Percentiles rank a stretch among this genome's conserved stretches.
Evolutionary conservation across 2,797 vertebrate species (phyloP).

Genomic region (Natrix natrix): DNA sequence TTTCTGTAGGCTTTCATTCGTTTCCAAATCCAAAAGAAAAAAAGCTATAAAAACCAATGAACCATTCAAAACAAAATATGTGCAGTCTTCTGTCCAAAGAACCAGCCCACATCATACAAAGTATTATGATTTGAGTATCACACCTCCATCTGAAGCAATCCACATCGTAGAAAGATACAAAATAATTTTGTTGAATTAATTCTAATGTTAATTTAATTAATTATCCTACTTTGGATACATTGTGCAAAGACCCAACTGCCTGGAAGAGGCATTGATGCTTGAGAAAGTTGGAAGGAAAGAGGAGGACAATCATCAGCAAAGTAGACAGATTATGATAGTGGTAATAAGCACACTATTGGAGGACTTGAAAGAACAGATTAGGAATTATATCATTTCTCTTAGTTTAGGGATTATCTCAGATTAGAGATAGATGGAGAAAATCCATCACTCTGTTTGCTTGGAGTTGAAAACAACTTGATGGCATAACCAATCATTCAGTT

Average conservation of each 20-base stretch:
- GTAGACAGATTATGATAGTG: not conserved
- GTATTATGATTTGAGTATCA: not conserved
- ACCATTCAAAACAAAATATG: not conserved
- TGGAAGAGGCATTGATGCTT: not conserved
- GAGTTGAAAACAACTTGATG: not conserved
- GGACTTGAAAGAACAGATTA: not conserved
- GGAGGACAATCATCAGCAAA: not conserved
- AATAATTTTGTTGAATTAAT: not conserved
- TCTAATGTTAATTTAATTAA: not conserved
- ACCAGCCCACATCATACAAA: not conserved
- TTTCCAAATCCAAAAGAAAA: not conserved
- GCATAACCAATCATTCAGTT: not conserved
- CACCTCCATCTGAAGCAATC: not conserved
- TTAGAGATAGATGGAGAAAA: not conserved
- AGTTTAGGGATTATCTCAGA: not conserved
- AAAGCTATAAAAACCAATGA: not conserved
- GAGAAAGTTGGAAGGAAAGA: not conserved
- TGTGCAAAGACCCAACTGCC: not conserved
- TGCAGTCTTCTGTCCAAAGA: not conserved
- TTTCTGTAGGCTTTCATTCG: not conserved
- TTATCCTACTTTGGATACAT: not conserved
- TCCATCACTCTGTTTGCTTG: not conserved
- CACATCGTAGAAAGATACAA: not conserved
- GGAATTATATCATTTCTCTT: not conserved
- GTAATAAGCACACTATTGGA: not conserved